Conservation (phyloP, 2,797 vertebrate genomes). For the Microcaecilia unicolor region DNA sequence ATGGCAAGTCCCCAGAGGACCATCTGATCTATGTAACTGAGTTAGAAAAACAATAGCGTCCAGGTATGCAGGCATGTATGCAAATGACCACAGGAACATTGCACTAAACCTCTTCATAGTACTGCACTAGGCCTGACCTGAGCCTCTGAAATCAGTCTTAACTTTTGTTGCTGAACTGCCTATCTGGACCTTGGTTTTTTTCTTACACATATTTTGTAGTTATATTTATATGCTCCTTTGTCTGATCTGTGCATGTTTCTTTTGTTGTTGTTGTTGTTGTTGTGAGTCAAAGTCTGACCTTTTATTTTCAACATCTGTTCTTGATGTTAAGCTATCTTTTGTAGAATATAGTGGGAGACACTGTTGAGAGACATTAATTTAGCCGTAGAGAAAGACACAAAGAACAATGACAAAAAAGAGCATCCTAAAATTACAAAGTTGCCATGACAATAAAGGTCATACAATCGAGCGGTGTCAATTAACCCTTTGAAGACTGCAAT, state of each 20-base stretch:
- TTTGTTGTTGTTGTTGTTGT: conserved; percentile 65
- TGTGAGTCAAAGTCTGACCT: conserved; percentile 91
- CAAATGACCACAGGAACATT: conserved; percentile 71
- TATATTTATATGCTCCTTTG: conserved; percentile 92
- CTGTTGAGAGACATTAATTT: conserved; percentile 63
- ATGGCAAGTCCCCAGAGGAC: conserved; percentile 96
- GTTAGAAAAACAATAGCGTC: conserved; percentile 86
- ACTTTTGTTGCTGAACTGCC: conserved; percentile 77
- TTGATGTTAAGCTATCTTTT: conserved; percentile 71
- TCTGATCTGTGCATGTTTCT: conserved; percentile 89
- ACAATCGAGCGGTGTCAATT: conserved; percentile 61
- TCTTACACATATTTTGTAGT: conserved; percentile 84
- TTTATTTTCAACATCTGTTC: conserved; percentile 87
- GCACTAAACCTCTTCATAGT: conserved; percentile 76
- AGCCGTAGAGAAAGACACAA: conserved; percentile 63
- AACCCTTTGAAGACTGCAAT: conserved; percentile 83
- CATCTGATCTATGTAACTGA: conserved; percentile 94
- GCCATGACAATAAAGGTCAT: conserved; percentile 67
- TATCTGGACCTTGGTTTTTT: conserved; percentile 78
- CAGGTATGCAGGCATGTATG: conserved; percentile 58
- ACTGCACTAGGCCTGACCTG: conserved; percentile 95
- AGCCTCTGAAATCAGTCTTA: conserved; percentile 85
- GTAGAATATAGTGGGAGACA: conserved; percentile 65
- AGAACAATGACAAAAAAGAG: conserved; percentile 54
- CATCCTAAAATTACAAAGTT: conserved; percentile 65